Evolutionary conservation across 2,113 vertebrate genomes (phyloP).

Genomic region (Diphyllodes magnificus): DNA sequence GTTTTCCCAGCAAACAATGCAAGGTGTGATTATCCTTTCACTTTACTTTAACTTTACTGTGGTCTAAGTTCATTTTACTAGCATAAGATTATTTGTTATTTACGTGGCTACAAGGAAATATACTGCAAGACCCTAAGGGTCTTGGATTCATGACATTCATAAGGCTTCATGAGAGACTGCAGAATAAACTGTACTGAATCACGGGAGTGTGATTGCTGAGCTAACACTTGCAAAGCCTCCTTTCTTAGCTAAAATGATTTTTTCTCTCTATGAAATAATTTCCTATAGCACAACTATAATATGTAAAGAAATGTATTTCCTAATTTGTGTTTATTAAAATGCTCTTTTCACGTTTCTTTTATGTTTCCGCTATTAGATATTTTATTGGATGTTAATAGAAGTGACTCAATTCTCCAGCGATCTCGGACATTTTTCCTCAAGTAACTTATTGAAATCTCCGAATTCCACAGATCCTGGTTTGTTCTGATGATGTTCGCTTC

Average conservation of each 20-base stretch:
- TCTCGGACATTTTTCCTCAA: slow-evolving; percentile 2
- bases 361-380: slow-evolving; percentile 12
- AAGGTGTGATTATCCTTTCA: neutral
- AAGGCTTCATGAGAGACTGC: neutral
- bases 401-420: slow-evolving; percentile 6
- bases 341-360: slow-evolving; percentile 24
- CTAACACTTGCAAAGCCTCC: neutral
- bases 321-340: slow-evolving; percentile 61
- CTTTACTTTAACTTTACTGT: fast-evolving
- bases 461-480: slow-evolving; percentile 24
- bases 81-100: neutral
- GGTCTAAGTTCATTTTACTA: neutral
- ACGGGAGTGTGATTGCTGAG: neutral
- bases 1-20: neutral
- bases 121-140: neutral
- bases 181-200: neutral
- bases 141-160: neutral
- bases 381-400: slow-evolving; percentile 2
- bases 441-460: slow-evolving; percentile 15
- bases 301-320: slow-evolving; percentile 23
- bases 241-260: neutral
- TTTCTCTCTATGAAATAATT: neutral
- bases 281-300: neutral
- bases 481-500: neutral
- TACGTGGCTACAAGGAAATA: neutral